Conservation (phyloP, 1,140 invertebrate genomes). For the Neodiprion lecontei region DNA sequence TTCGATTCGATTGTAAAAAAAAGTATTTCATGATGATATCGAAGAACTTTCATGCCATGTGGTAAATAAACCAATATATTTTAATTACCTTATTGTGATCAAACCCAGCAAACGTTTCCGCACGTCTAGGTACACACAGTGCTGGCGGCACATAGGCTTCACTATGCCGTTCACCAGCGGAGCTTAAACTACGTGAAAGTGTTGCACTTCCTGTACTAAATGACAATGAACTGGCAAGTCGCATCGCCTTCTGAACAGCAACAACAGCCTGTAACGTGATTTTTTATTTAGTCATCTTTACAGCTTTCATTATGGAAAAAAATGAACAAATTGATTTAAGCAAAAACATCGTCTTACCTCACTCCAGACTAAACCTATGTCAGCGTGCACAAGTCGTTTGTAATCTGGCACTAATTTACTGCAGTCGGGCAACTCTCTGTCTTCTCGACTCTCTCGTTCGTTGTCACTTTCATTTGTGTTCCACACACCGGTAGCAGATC, state of each 20-base stretch:
- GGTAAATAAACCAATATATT: too few species aligned
- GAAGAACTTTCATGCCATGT: too few species aligned
- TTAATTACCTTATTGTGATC: constrained; percentile 70
- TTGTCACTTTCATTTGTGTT: constrained; percentile 48
- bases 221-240: constrained; percentile 73
- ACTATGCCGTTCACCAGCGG: constrained; percentile 88
- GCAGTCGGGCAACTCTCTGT: constrained; percentile 53
- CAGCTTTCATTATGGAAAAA: constrained; percentile 8
- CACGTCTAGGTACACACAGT: constrained; percentile 78
- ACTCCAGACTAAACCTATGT: constrained; percentile 36
- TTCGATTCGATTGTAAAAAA: constrained; percentile 13
- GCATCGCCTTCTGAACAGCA: constrained; percentile 71
- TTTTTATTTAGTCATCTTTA: background rate
- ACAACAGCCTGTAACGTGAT: constrained; percentile 42
- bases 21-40: too few species aligned
- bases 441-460: constrained; percentile 42
- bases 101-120: constrained; percentile 95
- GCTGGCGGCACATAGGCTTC: constrained; percentile 82
- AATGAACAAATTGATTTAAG: constrained; percentile 10
- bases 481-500: constrained; percentile 69
- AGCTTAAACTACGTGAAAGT: constrained; percentile 87
- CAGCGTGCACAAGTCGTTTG: constrained; percentile 34
- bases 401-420: constrained; percentile 52
- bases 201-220: constrained; percentile 73
- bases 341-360: constrained; percentile 41